These are phyloP conservation scores for Volucella inanis DNA, from an alignment of 2,888 invertebrate species.

Conservation along the genomic window DNA sequence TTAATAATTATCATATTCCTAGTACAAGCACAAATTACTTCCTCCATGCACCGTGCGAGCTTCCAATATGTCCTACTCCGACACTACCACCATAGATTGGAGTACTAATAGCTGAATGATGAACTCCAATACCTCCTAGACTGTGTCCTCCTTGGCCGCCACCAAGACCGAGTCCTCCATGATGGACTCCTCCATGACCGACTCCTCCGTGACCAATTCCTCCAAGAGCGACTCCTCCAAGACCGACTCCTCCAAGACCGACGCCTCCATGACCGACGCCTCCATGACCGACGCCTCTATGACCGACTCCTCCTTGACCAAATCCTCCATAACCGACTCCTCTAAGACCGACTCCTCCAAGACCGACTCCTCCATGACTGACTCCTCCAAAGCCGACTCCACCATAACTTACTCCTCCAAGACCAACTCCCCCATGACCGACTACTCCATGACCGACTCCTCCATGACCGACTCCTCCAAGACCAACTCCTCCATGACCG, in stretches of 20 bases:
- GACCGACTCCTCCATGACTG: neutral
- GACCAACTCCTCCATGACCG: neutral
- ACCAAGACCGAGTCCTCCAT: neutral
- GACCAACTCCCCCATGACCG: neutral
- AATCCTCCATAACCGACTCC: neutral
- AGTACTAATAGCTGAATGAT: too few relatives aligned
- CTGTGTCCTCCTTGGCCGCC: neutral
- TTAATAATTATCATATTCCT: neutral
- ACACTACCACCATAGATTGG: neutral
- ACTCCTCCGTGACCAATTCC: neutral
- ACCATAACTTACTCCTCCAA: neutral
- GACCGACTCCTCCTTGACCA: too few relatives aligned
- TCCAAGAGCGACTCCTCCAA: neutral
- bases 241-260: neutral
- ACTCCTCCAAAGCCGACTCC: neutral
- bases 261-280: constrained; percentile 9
- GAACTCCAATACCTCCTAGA: neutral
- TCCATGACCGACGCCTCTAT: too few relatives aligned
- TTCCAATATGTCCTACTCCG: neutral
- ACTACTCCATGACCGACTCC: constrained; percentile 1
- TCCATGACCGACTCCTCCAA: neutral
- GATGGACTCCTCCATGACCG: neutral
- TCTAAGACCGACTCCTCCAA: constrained; percentile 2
- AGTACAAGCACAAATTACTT: constrained; percentile 6
- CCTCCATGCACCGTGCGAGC: constrained; percentile 13